A percentile compares a stretch with the other conserved stretches of the same genome.
Conservation (phyloP, 2,113 vertebrate genomes). For the Protobothrops mucrosquamatus region DNA sequence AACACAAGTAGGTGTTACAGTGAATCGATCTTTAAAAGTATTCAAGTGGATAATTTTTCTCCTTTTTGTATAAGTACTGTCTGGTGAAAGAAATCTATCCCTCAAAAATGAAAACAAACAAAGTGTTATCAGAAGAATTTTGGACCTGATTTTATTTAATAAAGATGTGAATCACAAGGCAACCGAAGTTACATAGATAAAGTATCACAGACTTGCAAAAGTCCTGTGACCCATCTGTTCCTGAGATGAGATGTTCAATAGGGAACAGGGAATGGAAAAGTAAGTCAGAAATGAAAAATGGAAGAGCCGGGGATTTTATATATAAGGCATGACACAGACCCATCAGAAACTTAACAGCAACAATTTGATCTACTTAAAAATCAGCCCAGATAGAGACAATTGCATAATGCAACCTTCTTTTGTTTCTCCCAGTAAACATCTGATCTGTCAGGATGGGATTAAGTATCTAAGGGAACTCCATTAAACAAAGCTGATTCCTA, state of each 20-base stretch:
- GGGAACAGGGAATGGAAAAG: slow-evolving; percentile 4
- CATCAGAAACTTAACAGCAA: not conserved
- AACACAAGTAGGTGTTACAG: not conserved
- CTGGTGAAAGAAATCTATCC: not conserved
- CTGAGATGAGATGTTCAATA: slow-evolving; percentile 35
- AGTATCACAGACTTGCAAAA: slow-evolving; percentile 45
- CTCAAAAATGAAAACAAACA: not conserved
- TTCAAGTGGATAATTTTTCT: not conserved
- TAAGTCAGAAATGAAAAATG: slow-evolving; percentile 11
- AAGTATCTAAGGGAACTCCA: not conserved
- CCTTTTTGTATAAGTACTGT: not conserved
- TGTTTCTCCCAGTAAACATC: not conserved
- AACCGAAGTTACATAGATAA: slow-evolving; percentile 35
- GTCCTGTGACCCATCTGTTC: slow-evolving; percentile 37
- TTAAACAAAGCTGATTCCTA: not conserved
- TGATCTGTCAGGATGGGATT: not conserved
- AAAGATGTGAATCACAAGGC: slow-evolving; percentile 60
- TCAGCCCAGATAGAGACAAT: not conserved
- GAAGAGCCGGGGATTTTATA: not conserved
- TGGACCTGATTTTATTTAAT: slow-evolving; percentile 49
- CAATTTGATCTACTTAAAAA: not conserved
- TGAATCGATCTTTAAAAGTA: not conserved
- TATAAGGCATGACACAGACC: not conserved
- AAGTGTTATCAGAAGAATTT: not conserved
- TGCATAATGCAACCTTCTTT: not conserved